These are phyloP conservation scores for Eupeodes luniger DNA, from an alignment of 2,888 invertebrate species.

Conservation along the genomic window DNA sequence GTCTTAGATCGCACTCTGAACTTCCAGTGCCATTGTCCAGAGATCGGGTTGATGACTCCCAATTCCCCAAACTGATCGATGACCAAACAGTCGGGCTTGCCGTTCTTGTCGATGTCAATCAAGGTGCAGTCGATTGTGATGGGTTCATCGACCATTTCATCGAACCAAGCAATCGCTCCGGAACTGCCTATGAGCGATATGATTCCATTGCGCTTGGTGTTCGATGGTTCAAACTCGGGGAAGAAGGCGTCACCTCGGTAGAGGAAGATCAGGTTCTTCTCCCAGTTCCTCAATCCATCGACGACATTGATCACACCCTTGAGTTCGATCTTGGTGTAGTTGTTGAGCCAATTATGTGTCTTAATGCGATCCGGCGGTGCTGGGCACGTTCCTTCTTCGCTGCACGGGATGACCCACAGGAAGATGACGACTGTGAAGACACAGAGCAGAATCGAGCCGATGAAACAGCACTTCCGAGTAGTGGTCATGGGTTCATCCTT, in stretches of 20 bases:
- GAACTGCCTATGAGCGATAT: constrained; percentile 89
- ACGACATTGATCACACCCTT: constrained; percentile 89
- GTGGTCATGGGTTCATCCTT: constrained; percentile 87
- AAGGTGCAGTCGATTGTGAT: constrained; percentile 90
- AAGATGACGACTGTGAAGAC: constrained; percentile 89
- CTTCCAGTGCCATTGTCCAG: constrained; percentile 86
- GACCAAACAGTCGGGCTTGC: constrained; percentile 90
- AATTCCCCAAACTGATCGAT: constrained; percentile 89
- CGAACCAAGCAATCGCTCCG: constrained; percentile 90
- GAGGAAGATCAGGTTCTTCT: constrained; percentile 90
- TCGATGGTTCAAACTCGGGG: constrained; percentile 84
- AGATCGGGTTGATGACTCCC: constrained; percentile 86
- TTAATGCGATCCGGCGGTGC: constrained; percentile 85
- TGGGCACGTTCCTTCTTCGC: constrained; percentile 88
- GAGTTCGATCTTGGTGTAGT: constrained; percentile 89
- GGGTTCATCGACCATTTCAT: constrained; percentile 88
- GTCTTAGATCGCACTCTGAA: constrained; percentile 80
- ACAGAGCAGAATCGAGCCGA: constrained; percentile 89
- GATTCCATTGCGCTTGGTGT: constrained; percentile 86
- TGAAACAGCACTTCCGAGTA: constrained; percentile 88
- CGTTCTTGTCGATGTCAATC: constrained; percentile 90
- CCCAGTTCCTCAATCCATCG: constrained; percentile 87
- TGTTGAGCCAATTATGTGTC: constrained; percentile 88
- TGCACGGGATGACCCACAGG: constrained; percentile 91
- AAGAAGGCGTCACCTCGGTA: constrained; percentile 89